Evolutionary conservation across 2,888 invertebrate species (phyloP), one percentile per base, ranked within the genome.

Genomic region (Thymelicus lineola): DNA sequence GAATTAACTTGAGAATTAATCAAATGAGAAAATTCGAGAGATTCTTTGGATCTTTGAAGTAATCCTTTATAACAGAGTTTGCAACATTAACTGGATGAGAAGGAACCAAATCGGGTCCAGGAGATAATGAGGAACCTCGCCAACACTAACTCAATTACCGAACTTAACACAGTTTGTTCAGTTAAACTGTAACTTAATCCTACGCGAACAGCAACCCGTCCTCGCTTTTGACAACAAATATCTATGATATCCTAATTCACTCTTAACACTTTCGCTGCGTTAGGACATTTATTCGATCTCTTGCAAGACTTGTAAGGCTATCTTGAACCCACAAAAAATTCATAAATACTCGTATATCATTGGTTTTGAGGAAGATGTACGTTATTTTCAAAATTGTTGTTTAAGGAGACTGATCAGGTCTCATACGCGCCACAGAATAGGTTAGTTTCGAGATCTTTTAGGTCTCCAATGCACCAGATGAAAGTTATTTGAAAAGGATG

Each of bases 121-220:
- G 72, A 74, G 70, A 78, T 81, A 82, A 82, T 81, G 77, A 76
- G 76, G 69, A 63, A 67, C 63, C 73, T 77, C 73, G 60, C 72
- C 42, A 62, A 73, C 66, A 70, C 75, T 74, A 77, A 81, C 76
- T 75, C 77, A 76, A 78, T 80, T 80, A 79, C 71, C 72, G 64
- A 69, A 78, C 73, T 77, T 76, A 74, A 72, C 63, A 72, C 72
- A 61, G 55, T 77, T 75, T 73, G 74, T 76, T 75, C 71, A 77
- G 74, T 75, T 76, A 69, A 73, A 74, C 69, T 64, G 53, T 53
- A 68, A 69, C 72, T 76, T 72, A 61, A 61, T 70, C 66, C 66
- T 71, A 72, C 62, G 62, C 67, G 53, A 57, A 67, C 64, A 69
- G 68, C 66, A 66, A 71, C 53, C 59, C 68, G 17, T 57, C 35